A percentile compares a stretch with the other conserved stretches of the same genome.
Evolutionary conservation across 2,888 invertebrate genomes (phyloP).

Genomic region (Tupiocoris notatus): DNA sequence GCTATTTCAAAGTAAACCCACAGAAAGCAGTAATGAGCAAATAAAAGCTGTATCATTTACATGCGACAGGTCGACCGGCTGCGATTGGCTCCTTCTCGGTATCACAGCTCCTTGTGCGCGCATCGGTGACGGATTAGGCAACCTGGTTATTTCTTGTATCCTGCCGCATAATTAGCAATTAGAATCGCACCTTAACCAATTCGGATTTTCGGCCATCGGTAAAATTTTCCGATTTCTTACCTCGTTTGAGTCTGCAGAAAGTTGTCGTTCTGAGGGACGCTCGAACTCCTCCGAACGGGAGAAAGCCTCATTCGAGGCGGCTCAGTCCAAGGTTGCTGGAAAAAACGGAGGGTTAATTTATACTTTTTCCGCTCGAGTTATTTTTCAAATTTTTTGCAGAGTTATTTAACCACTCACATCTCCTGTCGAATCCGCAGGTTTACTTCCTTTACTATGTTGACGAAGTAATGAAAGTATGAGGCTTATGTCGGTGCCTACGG

Average conservation of each 20-base stretch:
- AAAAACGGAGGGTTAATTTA: neutral
- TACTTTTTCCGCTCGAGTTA: neutral
- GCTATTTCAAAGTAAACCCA: too few species aligned
- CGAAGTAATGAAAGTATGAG: constrained; percentile 68
- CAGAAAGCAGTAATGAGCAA: too few species aligned
- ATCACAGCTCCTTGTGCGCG: constrained; percentile 45
- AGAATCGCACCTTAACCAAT: neutral
- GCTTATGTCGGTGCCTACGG: constrained; percentile 71
- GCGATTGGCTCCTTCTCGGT: constrained; percentile 57
- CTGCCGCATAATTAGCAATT: constrained; percentile 10
- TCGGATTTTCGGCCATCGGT: neutral
- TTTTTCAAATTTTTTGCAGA: neutral
- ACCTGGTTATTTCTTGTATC: constrained; percentile 43
- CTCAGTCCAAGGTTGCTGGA: constrained; percentile 46
- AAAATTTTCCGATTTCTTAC: constrained; percentile 31
- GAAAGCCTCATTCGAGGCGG: constrained; percentile 45
- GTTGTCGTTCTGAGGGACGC: constrained; percentile 49
- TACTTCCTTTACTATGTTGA: constrained; percentile 52
- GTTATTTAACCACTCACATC: constrained; percentile 48
- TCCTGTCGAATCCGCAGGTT: constrained; percentile 46
- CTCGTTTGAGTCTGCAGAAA: constrained; percentile 46
- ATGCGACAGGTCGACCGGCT: constrained; percentile 55
- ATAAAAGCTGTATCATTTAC: constrained; percentile 45
- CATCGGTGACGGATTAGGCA: constrained; percentile 47
- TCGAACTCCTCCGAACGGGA: constrained; percentile 49